A percentile compares a stretch with the other conserved stretches of the same genome.
Evolutionary conservation across 2,797 vertebrate genomes (phyloP).

Genomic region (Pangasius larnaudii): DNA sequence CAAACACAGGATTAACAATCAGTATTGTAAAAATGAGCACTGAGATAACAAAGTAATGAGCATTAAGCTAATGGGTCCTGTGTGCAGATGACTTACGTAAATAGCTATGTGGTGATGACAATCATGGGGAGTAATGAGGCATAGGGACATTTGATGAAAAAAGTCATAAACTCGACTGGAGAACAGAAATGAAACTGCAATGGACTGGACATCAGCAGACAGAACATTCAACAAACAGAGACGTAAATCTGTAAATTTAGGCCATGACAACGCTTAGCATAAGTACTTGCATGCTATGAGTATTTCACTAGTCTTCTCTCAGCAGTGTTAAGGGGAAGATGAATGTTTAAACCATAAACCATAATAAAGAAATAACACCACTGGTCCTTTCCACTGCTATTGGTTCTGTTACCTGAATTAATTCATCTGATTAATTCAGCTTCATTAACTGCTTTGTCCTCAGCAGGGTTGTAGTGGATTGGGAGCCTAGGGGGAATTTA

Average conservation of each 20-base stretch:
- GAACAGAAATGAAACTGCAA: neutral
- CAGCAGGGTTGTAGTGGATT: neutral
- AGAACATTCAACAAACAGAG: neutral
- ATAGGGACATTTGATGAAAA: neutral
- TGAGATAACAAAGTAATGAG: neutral
- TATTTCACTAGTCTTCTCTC: neutral
- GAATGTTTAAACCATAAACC: neutral
- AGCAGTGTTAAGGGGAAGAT: neutral
- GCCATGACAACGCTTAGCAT: neutral
- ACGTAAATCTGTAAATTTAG: neutral
- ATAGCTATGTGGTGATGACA: neutral
- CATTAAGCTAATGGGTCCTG: neutral
- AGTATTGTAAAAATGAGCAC: neutral
- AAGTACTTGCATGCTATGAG: neutral
- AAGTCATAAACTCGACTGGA: too few relatives aligned
- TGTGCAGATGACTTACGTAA: neutral
- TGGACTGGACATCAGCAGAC: neutral
- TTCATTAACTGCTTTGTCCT: neutral
- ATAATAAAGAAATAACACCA: neutral
- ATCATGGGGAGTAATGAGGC: neutral
- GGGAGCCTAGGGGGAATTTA: neutral
- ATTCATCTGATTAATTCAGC: neutral
- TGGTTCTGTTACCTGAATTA: neutral
- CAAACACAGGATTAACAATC: neutral
- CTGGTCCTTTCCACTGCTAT: neutral